These are phyloP conservation scores for Pristionchus pacificus DNA, from an alignment of 1,140 invertebrate species.

Conservation along the genomic window DNA sequence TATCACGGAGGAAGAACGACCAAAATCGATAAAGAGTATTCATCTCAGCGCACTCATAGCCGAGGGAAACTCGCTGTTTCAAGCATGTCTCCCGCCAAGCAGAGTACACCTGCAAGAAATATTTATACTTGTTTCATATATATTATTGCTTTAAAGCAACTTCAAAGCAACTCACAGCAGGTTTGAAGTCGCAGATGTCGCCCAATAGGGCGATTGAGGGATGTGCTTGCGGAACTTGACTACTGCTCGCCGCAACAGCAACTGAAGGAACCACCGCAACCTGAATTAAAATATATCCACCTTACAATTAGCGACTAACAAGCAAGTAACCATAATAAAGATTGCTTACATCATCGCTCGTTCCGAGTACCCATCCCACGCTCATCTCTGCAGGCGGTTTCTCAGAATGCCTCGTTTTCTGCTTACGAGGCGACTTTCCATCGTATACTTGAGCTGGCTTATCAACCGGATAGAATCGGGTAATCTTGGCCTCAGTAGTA, in stretches of 20 bases:
- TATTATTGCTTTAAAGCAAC: slow-evolving; percentile 14
- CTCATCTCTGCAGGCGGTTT: slow-evolving; percentile 91
- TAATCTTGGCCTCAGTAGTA: slow-evolving; percentile 62
- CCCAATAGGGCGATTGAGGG: slow-evolving; percentile 84
- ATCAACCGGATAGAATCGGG: slow-evolving; percentile 84
- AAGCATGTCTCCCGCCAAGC: slow-evolving; percentile 45
- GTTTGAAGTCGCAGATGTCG: slow-evolving; percentile 84
- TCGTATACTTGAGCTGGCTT: slow-evolving; percentile 60
- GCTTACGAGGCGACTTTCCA: slow-evolving; percentile 70
- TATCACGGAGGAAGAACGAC: slow-evolving; percentile 97
- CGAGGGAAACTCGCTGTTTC: slow-evolving; percentile 74
- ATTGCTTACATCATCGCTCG: slow-evolving; percentile 58
- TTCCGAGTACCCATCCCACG: slow-evolving; percentile 93
- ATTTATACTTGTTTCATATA: slow-evolving; percentile 1
- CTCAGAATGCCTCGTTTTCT: slow-evolving; percentile 83
- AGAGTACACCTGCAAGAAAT: slow-evolving; percentile 45
- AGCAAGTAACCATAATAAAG: background rate
- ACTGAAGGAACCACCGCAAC: slow-evolving; percentile 13
- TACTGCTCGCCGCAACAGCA: slow-evolving; percentile 54
- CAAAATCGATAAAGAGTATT: slow-evolving; percentile 96
- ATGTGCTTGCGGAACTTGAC: slow-evolving; percentile 74
- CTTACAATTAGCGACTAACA: background rate
- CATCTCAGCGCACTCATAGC: slow-evolving; percentile 90
- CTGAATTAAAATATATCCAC: background rate
- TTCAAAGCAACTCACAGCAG: slow-evolving; percentile 67